Evolutionary conservation across 30 jellyfish, hydroid and myxozoan species (phyloP).

Genomic region (Haliclystus octoradiatus): DNA sequence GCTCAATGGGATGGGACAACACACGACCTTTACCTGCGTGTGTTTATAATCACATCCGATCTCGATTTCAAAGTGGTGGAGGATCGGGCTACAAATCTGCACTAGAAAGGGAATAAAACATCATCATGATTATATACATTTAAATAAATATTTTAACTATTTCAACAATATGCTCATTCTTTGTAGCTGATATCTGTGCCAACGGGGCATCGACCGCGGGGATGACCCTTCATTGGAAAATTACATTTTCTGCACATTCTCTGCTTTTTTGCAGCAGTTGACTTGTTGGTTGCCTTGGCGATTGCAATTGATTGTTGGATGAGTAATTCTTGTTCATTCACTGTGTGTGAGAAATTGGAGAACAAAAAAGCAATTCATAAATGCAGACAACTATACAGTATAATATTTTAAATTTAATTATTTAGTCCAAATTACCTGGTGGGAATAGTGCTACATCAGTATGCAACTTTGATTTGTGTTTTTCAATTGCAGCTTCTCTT

Average conservation of each 20-base stretch:
- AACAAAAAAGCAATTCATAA: too few relatives aligned
- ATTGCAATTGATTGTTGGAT: too few relatives aligned
- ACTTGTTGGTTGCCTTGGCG: too few relatives aligned
- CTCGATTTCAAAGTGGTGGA: neutral
- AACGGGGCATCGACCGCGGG: slow-evolving; percentile 13
- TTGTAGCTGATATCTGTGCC: neutral
- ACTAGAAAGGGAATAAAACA: slow-evolving; percentile 6
- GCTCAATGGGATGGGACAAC: too few relatives aligned
- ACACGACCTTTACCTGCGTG: slow-evolving; percentile 32
- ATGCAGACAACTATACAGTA: too few relatives aligned
- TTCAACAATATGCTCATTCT: neutral
- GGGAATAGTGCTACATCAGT: neutral
- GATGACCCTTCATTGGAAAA: slow-evolving; percentile 22
- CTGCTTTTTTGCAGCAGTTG: too few relatives aligned
- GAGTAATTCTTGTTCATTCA: too few relatives aligned
- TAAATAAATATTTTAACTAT: too few relatives aligned
- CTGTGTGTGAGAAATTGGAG: too few relatives aligned
- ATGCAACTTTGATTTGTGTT: slow-evolving; percentile 2
- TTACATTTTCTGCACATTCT: slow-evolving; percentile 15
- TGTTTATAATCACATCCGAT: neutral
- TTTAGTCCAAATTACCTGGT: too few relatives aligned
- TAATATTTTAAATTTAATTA: too few relatives aligned
- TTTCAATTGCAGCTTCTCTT: slow-evolving; percentile 5
- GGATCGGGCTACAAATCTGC: slow-evolving; percentile 9
- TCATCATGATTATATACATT: too few relatives aligned